Evolutionary conservation across 2,113 vertebrate species (phyloP).

Genomic region (Pterocles burchelli): DNA sequence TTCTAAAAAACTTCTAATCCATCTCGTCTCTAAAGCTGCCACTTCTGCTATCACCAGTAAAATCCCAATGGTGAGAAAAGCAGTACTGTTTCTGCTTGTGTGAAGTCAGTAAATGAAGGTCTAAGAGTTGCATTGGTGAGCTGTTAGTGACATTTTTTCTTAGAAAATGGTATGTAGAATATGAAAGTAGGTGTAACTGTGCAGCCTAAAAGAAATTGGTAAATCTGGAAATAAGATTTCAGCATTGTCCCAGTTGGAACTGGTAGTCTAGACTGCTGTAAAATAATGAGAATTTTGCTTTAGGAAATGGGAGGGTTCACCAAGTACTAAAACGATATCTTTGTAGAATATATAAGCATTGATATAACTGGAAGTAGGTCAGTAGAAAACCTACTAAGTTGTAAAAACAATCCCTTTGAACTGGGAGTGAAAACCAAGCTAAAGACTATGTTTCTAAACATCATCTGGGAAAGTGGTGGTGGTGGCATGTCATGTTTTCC

Average conservation of each 20-base stretch:
- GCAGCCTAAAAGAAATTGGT: background rate
- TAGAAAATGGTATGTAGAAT: background rate
- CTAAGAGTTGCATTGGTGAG: background rate
- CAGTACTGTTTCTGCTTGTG: background rate
- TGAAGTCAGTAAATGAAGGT: background rate
- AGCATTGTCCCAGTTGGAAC: background rate
- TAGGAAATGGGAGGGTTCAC: background rate
- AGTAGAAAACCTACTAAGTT: background rate
- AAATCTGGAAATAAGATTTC: constrained; percentile 1
- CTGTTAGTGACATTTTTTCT: background rate
- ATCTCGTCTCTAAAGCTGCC: background rate
- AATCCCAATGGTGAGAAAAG: background rate
- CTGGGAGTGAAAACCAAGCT: background rate
- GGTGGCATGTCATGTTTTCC: background rate
- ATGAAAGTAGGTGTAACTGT: background rate
- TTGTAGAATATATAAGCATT: background rate
- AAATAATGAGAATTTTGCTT: constrained; percentile 5
- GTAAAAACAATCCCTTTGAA: background rate
- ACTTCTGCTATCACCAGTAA: background rate
- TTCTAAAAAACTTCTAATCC: background rate
- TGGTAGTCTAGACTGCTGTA: background rate
- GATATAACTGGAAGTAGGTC: constrained; percentile 3
- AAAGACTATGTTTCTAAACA: background rate
- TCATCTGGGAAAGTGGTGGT: rapidly evolving
- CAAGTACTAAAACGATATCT: background rate